These are phyloP conservation scores for Cyphomyrus discorhynchus DNA, from an alignment of 2,113 vertebrate genomes.

Conservation along the genomic window DNA sequence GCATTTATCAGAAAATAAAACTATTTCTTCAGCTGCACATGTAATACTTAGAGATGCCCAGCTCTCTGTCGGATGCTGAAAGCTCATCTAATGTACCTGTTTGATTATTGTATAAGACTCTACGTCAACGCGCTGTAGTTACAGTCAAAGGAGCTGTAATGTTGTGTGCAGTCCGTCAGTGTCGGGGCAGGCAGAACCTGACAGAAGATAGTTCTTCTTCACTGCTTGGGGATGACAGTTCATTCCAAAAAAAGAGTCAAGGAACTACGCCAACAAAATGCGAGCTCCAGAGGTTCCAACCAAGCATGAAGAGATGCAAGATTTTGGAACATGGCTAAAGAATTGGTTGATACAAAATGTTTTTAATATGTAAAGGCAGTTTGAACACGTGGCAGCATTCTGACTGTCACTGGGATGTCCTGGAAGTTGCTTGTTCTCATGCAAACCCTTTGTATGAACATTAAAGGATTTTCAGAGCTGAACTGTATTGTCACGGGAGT, in stretches of 20 bases:
- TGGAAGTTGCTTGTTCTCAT: neutral
- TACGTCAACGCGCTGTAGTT: neutral
- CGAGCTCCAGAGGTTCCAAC: neutral
- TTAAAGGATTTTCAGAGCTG: conserved; percentile 7
- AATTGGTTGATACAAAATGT: neutral
- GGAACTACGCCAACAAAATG: neutral
- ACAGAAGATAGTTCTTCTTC: neutral
- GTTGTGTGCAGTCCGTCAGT: neutral
- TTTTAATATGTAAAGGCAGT: neutral
- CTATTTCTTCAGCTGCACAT: neutral
- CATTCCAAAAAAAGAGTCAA: neutral
- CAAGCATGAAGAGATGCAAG: neutral
- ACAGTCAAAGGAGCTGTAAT: neutral
- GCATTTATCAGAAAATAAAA: neutral
- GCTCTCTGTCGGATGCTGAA: neutral
- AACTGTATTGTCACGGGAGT: neutral
- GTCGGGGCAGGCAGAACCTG: neutral
- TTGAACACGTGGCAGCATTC: neutral
- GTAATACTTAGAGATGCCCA: neutral
- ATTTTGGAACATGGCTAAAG: neutral
- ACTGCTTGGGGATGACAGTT: neutral
- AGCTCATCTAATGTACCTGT: too few relatives aligned
- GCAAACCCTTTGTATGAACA: too few relatives aligned
- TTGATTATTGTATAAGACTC: neutral
- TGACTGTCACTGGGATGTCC: neutral